Conservation (phyloP, 1,140 invertebrate genomes). For the silkworm (Bombyx mori) region ASM3026992v2 NC_085112.1:6107001-6107500, state of each 20-base stretch:
- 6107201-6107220: conserved; percentile 59
- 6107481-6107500: too few species aligned
- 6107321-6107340: conserved; percentile 70
- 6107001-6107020: conserved; percentile 56
- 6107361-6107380: conserved; percentile 58
- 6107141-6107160: conserved; percentile 49
- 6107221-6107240: conserved; percentile 64
- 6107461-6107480: too few species aligned
- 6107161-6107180: conserved; percentile 44
- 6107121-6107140: conserved; percentile 25
- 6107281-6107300: conserved; percentile 44
- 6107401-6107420: not conserved
- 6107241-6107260: conserved; percentile 39
- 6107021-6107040: conserved; percentile 64
- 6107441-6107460: too few species aligned
- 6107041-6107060: conserved; percentile 41
- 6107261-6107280: conserved; percentile 52
- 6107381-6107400: conserved; percentile 31
- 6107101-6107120: conserved; percentile 22
- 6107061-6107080: conserved; percentile 29
- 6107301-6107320: conserved; percentile 70
- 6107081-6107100: conserved; percentile 27
- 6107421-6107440: too few species aligned
- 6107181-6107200: conserved; percentile 37
- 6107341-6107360: conserved; percentile 59